Evolutionary conservation across 2,888 invertebrate genomes (phyloP).

Genomic region (Anagyrus pseudococci): DNA sequence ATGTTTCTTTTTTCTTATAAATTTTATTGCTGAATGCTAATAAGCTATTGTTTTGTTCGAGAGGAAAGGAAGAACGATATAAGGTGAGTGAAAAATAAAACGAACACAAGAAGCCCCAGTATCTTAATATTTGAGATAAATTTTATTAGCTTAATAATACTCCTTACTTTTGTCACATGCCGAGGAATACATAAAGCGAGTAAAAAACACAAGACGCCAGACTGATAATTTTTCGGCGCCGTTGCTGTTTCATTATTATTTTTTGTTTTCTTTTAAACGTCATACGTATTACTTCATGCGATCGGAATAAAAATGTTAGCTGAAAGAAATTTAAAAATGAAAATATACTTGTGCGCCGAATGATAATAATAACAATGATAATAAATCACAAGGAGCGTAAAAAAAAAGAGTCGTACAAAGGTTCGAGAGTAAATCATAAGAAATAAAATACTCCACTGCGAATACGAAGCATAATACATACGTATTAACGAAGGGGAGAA

Average conservation of each 20-base stretch:
- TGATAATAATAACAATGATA: constrained; percentile 13
- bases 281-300: constrained; percentile 11
- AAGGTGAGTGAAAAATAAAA: constrained; percentile 5
- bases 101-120: not conserved
- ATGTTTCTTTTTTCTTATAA: too few relatives aligned
- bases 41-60: too few relatives aligned
- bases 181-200: constrained; percentile 56
- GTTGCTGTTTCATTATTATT: constrained; percentile 12
- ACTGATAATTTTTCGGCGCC: constrained; percentile 28
- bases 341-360: constrained; percentile 28
- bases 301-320: constrained; percentile 26
- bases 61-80: not conserved
- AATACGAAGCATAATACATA: constrained; percentile 17
- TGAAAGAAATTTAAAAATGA: constrained; percentile 13
- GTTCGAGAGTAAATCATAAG: constrained; percentile 22
- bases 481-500: constrained; percentile 13
- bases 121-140: constrained; percentile 39
- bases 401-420: constrained; percentile 21
- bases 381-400: constrained; percentile 31
- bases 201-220: constrained; percentile 49
- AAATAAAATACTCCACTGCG: constrained; percentile 32
- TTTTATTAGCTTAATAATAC: constrained; percentile 50
- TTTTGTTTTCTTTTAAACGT: constrained; percentile 31
- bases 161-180: constrained; percentile 43
- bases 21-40: too few relatives aligned